Percentiles rank a stretch among this genome's conserved stretches.
phyloP scores from a whole-genome alignment of 2,888 invertebrate genomes.

The Lepetodrilus schrolli region DNA sequence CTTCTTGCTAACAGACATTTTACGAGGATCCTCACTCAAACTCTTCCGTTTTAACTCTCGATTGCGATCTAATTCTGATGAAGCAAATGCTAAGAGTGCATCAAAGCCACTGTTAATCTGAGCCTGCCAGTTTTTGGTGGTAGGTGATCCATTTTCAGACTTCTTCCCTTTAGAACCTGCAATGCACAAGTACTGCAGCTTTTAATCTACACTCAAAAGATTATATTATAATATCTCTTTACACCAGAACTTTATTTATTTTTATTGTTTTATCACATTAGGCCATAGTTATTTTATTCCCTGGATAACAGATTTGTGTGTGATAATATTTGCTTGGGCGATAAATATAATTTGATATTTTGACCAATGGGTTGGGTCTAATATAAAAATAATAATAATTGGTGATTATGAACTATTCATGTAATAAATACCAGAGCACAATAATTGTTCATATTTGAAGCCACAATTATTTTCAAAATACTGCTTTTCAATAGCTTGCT shows the following conservation, averaged over 20 bases:
- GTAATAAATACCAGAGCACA: too few species aligned
- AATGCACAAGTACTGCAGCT: slow-evolving; percentile 27
- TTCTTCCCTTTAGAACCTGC: slow-evolving; percentile 28
- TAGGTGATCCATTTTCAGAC: slow-evolving; percentile 37
- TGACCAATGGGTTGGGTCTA: too few species aligned
- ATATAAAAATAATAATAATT: too few species aligned
- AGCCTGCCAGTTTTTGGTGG: slow-evolving; percentile 83
- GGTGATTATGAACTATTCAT: too few species aligned
- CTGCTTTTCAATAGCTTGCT: too few species aligned
- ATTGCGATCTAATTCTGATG: slow-evolving; percentile 85
- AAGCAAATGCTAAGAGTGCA: slow-evolving; percentile 92
- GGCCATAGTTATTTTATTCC: too few species aligned
- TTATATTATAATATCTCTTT: neutral
- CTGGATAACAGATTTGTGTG: too few species aligned
- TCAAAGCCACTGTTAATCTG: slow-evolving; percentile 95
- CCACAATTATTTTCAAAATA: too few species aligned
- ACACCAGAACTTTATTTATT: neutral
- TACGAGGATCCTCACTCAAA: slow-evolving; percentile 10
- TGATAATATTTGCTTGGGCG: too few species aligned
- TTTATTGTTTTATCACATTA: neutral
- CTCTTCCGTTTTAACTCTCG: slow-evolving; percentile 35
- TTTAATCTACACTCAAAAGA: neutral
- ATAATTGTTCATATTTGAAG: too few species aligned
- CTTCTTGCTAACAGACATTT: slow-evolving; percentile 12
- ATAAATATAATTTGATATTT: too few species aligned